These are phyloP conservation scores for Neostethus bicornis DNA, from an alignment of 2,797 vertebrate genomes.

Conservation along the genomic window DNA sequence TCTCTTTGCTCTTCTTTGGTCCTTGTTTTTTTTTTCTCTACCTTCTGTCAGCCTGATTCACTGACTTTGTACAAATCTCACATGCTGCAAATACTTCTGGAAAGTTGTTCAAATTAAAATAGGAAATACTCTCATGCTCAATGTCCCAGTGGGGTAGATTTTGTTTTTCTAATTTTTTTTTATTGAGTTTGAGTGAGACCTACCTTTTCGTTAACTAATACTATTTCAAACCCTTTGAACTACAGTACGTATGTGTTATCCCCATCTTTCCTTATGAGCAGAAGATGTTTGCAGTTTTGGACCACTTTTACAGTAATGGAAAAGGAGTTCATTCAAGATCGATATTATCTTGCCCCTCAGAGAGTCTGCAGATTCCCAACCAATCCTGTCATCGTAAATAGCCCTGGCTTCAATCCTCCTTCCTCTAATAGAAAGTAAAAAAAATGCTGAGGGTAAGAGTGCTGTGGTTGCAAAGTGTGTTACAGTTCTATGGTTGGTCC, in stretches of 20 bases:
- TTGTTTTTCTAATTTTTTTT: background rate
- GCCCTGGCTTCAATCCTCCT: slow-evolving; percentile 28
- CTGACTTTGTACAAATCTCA: too few species aligned
- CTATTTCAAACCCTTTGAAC: too few species aligned
- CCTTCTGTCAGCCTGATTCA: too few species aligned
- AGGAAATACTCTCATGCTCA: too few species aligned
- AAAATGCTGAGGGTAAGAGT: slow-evolving; percentile 36
- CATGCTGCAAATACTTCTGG: background rate
- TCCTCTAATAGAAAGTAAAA: slow-evolving; percentile 38
- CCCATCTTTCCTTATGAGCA: slow-evolving; percentile 1
- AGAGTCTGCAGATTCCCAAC: slow-evolving; percentile 34
- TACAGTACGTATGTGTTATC: background rate
- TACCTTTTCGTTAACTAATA: too few species aligned
- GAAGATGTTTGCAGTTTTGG: slow-evolving; percentile 1
- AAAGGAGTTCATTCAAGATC: slow-evolving; percentile 52
- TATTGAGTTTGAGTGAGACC: too few species aligned
- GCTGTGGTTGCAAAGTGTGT: slow-evolving; percentile 12
- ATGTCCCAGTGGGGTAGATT: too few species aligned
- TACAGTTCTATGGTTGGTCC: slow-evolving; percentile 7
- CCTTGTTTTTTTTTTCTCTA: too few species aligned
- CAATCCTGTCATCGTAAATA: slow-evolving; percentile 32
- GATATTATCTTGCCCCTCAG: slow-evolving; percentile 26
- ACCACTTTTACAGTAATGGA: slow-evolving; percentile 44
- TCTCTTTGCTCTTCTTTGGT: too few species aligned
- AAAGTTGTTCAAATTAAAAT: background rate